Evolutionary conservation across 1,140 invertebrate genomes (phyloP).

Genomic region (Zaprionus lachaisei): DNA sequence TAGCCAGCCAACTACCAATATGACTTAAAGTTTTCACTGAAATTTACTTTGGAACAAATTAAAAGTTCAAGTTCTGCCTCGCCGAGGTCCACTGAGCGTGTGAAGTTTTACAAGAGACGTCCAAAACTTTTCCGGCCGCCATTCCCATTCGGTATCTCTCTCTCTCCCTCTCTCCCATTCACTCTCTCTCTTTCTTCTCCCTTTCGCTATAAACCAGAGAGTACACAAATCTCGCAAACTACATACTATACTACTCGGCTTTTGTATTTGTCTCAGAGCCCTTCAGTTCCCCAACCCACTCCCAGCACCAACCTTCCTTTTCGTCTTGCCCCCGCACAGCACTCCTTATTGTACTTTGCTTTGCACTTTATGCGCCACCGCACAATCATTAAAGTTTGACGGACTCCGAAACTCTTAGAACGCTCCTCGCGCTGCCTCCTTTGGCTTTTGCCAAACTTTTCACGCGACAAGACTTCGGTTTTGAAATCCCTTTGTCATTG

Average conservation of each 20-base stretch:
- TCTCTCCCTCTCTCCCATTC: constrained; percentile 2
- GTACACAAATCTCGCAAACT: constrained; percentile 33
- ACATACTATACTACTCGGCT: constrained; percentile 11
- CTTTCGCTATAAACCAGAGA: constrained; percentile 1
- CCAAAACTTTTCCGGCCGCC: constrained; percentile 54
- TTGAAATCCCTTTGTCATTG: constrained; percentile 62
- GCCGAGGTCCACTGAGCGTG: constrained; percentile 60
- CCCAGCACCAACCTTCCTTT: background rate
- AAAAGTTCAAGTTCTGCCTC: constrained; percentile 69
- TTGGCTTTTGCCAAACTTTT: constrained; percentile 45
- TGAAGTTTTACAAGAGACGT: constrained; percentile 70
- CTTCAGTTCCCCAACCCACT: background rate
- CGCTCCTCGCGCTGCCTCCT: constrained; percentile 15
- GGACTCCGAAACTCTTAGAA: constrained; percentile 45
- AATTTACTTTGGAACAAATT: constrained; percentile 77
- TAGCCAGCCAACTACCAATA: constrained; percentile 50
- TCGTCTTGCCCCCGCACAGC: background rate
- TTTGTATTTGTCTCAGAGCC: constrained; percentile 27
- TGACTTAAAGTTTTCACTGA: constrained; percentile 62
- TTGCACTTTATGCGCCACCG: constrained; percentile 72
- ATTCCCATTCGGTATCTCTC: constrained; percentile 1
- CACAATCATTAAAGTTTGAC: constrained; percentile 76
- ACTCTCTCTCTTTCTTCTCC: background rate
- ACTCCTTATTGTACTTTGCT: constrained; percentile 74
- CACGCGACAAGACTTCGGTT: constrained; percentile 36